phyloP scores from a whole-genome alignment of 1,140 invertebrate species.

The Drosophila persimilis region DNA sequence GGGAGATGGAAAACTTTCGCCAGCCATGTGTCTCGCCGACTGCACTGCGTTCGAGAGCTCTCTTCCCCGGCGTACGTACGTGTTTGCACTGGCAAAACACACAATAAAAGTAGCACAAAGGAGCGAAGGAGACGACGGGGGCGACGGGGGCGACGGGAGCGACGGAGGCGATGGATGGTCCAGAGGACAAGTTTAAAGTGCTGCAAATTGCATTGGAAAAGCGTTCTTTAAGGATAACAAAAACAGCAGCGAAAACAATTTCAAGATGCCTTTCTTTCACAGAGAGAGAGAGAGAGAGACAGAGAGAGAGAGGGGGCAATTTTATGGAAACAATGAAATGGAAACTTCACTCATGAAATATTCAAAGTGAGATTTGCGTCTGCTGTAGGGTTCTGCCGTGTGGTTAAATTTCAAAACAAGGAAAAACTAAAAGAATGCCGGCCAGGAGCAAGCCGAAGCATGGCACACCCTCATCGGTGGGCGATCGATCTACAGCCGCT shows the following conservation, averaged over 20 bases:
- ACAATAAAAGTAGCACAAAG: constrained; percentile 38
- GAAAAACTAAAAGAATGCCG: background rate
- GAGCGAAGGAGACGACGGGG: constrained; percentile 3
- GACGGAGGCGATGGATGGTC: too few species aligned
- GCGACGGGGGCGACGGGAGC: background rate
- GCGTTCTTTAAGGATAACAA: constrained; percentile 12
- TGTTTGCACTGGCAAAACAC: constrained; percentile 54
- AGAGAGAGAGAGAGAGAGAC: background rate
- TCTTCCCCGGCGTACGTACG: constrained; percentile 9
- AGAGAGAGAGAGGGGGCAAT: background rate
- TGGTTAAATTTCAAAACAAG: constrained; percentile 17
- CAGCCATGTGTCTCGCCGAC: constrained; percentile 44
- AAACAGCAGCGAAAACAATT: constrained; percentile 39
- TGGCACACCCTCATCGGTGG: too few species aligned
- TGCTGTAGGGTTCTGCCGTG: constrained; percentile 10
- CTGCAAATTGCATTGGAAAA: constrained; percentile 53
- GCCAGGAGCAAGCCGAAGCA: background rate
- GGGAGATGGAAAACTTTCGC: constrained; percentile 22
- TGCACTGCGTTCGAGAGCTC: constrained; percentile 44
- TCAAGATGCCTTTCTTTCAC: constrained; percentile 9
- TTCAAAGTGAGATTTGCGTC: constrained; percentile 39
- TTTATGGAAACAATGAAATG: constrained; percentile 45
- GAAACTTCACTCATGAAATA: constrained; percentile 50
- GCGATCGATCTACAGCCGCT: too few species aligned
- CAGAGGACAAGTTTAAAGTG: constrained; percentile 43